phyloP scores from a whole-genome alignment of 2,888 invertebrate genomes.

The Platycheirus albimanus region DNA sequence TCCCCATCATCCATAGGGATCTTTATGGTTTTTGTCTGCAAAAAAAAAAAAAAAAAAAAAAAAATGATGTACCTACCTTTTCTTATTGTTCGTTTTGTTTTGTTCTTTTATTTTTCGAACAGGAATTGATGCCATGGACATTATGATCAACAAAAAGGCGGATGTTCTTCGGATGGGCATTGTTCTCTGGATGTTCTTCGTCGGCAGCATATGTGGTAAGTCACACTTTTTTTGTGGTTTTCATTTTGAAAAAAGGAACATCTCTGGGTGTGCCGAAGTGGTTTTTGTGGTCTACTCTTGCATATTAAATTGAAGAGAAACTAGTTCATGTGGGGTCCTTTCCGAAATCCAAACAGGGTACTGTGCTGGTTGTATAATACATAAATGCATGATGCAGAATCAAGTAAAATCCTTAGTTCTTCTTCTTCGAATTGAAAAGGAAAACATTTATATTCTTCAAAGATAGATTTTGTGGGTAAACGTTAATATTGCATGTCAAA shows the following conservation, averaged over 20 bases:
- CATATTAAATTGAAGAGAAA: conserved; percentile 22
- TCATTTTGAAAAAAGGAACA: conserved; percentile 14
- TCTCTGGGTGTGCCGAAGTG: conserved; percentile 15
- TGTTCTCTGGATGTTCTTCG: conserved; percentile 67
- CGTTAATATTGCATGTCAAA: too few relatives aligned
- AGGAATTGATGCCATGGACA: conserved; percentile 74
- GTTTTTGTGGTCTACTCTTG: conserved; percentile 30
- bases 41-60: conserved; percentile 4
- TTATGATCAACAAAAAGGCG: conserved; percentile 73
- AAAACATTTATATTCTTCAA: too few relatives aligned
- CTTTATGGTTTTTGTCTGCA: conserved; percentile 30
- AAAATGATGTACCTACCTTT: too few relatives aligned
- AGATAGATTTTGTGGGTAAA: too few relatives aligned
- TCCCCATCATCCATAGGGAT: conserved; percentile 26
- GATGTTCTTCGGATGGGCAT: conserved; percentile 71
- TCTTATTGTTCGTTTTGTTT: conserved; percentile 50
- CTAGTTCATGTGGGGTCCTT: conserved; percentile 14
- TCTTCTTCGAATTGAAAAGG: too few relatives aligned
- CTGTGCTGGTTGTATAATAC: too few relatives aligned
- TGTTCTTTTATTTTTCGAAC: conserved; percentile 44
- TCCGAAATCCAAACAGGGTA: not conserved
- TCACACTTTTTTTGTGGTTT: conserved; percentile 50
- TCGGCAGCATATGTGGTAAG: conserved; percentile 72
- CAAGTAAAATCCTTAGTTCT: too few relatives aligned
- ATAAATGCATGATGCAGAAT: too few relatives aligned